Conservation (phyloP, 2,888 invertebrate genomes). For the Blomia tropicalis region DNA sequence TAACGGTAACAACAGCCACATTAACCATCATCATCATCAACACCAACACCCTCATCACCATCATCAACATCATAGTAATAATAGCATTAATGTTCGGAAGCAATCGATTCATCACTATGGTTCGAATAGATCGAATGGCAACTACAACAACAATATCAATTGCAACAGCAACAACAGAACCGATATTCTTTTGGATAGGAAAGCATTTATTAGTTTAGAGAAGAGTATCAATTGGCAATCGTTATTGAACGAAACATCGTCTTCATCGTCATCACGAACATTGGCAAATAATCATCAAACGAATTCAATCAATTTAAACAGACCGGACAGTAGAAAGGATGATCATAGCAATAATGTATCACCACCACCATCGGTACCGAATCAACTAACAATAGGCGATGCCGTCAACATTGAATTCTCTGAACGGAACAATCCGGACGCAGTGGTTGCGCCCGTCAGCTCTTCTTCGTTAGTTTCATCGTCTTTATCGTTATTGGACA, state of each 20-base stretch:
- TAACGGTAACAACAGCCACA: too few relatives aligned
- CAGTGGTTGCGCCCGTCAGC: background rate
- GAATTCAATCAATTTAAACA: background rate
- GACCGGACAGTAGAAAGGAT: background rate
- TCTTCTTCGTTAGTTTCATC: background rate
- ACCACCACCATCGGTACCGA: background rate
- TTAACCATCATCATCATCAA: too few relatives aligned
- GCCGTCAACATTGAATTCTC: too few relatives aligned
- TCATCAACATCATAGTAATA: too few relatives aligned
- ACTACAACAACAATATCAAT: background rate
- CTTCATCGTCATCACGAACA: background rate
- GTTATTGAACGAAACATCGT: background rate
- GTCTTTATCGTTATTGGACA: background rate
- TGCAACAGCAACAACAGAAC: background rate
- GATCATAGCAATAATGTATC: background rate
- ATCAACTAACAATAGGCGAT: too few relatives aligned
- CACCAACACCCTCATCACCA: too few relatives aligned
- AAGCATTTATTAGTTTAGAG: conserved; percentile 11
- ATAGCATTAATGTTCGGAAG: background rate
- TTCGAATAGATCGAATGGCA: background rate
- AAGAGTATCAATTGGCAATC: conserved; percentile 17
- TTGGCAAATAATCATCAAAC: background rate
- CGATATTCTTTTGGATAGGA: conserved; percentile 4
- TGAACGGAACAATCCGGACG: too few relatives aligned
- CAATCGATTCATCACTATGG: background rate